These are phyloP conservation scores for Channa argus DNA, from an alignment of 2,113 vertebrate genomes.

Conservation along the genomic window DNA sequence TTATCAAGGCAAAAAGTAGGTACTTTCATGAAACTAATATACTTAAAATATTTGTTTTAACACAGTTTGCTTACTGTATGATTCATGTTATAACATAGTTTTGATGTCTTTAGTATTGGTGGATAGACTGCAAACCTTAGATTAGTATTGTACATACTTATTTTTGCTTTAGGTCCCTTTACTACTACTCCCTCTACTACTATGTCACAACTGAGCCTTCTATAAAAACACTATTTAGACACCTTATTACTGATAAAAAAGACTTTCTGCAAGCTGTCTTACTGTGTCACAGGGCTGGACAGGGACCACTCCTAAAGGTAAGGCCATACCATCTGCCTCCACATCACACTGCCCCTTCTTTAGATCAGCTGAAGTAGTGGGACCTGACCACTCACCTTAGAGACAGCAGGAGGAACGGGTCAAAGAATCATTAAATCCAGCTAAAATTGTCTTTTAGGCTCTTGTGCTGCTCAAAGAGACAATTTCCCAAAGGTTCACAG, in stretches of 20 bases:
- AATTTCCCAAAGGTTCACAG: conserved; percentile 61
- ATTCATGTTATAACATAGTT: too few relatives aligned
- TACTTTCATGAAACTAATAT: too few relatives aligned
- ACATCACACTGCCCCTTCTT: not conserved
- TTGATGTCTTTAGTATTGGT: too few relatives aligned
- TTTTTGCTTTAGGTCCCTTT: too few relatives aligned
- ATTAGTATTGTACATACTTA: too few relatives aligned
- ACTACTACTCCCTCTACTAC: too few relatives aligned
- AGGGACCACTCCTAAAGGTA: conserved; percentile 34
- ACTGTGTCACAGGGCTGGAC: conserved; percentile 85
- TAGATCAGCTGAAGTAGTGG: conserved; percentile 21
- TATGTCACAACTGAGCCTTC: too few relatives aligned
- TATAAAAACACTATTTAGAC: conserved; percentile 43
- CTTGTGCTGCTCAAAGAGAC: conserved; percentile 43
- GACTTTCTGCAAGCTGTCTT: conserved; percentile 91
- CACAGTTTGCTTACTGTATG: too few relatives aligned
- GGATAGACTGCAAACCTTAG: too few relatives aligned
- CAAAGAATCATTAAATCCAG: conserved; percentile 57
- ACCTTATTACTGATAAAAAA: conserved; percentile 91
- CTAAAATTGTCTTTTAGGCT: conserved; percentile 50
- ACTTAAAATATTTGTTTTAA: too few relatives aligned
- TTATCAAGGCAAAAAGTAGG: too few relatives aligned
- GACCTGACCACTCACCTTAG: conserved; percentile 48
- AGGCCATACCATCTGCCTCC: conserved; percentile 38
- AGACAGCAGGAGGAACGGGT: conserved; percentile 25